Evolutionary conservation across 2,113 vertebrate genomes (phyloP), one percentile per base, ranked within the genome.

Genomic region (Takifugu bimaculatus): DNA sequence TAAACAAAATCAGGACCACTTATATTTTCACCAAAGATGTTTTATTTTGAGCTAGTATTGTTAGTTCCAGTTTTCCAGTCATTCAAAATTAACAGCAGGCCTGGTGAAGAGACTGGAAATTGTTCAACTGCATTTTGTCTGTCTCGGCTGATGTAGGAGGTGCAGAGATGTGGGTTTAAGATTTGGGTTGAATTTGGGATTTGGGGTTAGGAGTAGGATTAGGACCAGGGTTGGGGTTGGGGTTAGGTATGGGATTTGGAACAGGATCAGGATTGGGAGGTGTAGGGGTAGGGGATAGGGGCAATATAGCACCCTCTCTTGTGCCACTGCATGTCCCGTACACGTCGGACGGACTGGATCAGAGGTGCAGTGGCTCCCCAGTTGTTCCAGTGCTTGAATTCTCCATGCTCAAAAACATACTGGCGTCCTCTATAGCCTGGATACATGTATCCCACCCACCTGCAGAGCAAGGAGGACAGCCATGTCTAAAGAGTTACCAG

Each of bases 281-380:
- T 14, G 26, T 56, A 0, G 85, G 87, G 45, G 80, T 57, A 0
- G 87, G 81, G 81, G 32, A 80, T 83, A 0, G 80, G 54, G 20
- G 55, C 0, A 0, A 13, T 74, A 82, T 94, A 96, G 80, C 65
- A 81, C 66, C 94, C 94, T 1, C 83, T 82, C 79, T 93, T 92
- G 90, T 96, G 94, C 95, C 95, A 96, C 84, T 96, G 94, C 93
- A 92, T 94, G 91, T 96, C 95, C 4, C 93, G 89, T 73, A 96
- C 89, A 0, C 93, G 93, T 55, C 94, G 91, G 78, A 97, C 85
- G 0, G 95, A 94, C 90, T 97, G 95, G 81, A 97, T 91, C 78
- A 91, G 93, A 0, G 95, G 95, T 28, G 91, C 90, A 43, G 86
- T 89, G 57, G 94, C 92, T 0, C 92, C 93, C 95, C 96, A 96